phyloP scores from a whole-genome alignment of 2,797 vertebrate species.

The Eutrigla gurnardus region DNA sequence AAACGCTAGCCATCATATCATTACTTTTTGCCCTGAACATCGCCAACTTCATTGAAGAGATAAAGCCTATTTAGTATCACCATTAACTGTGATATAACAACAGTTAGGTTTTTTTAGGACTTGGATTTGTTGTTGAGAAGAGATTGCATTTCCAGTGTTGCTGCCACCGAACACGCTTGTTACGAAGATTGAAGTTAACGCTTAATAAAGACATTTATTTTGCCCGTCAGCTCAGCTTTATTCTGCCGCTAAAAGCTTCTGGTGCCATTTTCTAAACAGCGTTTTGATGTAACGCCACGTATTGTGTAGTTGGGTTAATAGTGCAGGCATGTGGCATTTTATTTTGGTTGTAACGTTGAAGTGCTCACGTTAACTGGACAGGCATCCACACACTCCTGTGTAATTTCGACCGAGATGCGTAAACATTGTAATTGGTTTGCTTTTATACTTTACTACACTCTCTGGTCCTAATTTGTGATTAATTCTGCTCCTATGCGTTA shows the following conservation, averaged over 20 bases:
- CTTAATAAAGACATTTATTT: not conserved
- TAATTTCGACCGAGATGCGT: not conserved
- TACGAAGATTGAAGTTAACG: slow-evolving; percentile 22
- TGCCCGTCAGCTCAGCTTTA: not conserved
- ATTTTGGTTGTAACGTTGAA: not conserved
- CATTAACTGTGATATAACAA: not conserved
- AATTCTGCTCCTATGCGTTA: not conserved
- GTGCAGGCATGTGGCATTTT: not conserved
- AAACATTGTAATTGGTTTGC: not conserved
- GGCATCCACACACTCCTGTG: not conserved
- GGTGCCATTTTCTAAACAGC: not conserved
- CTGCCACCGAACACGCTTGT: slow-evolving; percentile 21
- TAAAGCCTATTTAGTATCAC: not conserved
- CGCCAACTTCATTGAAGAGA: slow-evolving; percentile 40
- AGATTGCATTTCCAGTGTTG: slow-evolving; percentile 29
- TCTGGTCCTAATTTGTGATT: not conserved
- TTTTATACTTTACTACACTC: not conserved
- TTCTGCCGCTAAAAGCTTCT: not conserved
- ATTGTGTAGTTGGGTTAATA: not conserved
- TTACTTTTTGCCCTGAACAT: slow-evolving; percentile 49
- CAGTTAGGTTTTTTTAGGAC: not conserved
- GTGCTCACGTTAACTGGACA: not conserved
- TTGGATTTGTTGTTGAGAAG: slow-evolving; percentile 21
- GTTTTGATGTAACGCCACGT: not conserved
- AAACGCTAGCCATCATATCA: slow-evolving; percentile 49